These are phyloP conservation scores for Candidula unifasciata DNA, from an alignment of 2,888 invertebrate species.

Conservation along the genomic window DNA sequence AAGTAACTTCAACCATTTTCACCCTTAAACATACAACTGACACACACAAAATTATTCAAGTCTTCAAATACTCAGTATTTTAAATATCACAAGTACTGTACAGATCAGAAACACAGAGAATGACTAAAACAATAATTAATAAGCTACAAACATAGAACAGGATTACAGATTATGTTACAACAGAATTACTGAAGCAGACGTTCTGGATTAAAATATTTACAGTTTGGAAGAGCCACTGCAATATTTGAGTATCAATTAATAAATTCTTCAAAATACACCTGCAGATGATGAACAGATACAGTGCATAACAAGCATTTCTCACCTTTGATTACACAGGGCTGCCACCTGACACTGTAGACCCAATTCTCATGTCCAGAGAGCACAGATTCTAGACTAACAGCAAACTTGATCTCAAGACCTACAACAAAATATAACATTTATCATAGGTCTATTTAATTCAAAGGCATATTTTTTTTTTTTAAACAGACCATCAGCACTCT, in stretches of 20 bases:
- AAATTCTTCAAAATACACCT: not conserved
- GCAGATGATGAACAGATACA: not conserved
- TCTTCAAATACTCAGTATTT: too few relatives aligned
- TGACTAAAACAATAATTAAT: too few relatives aligned
- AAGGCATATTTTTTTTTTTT: not conserved
- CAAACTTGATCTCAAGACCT: slow-evolving; percentile 67
- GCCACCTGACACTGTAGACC: slow-evolving; percentile 95
- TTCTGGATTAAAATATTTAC: too few relatives aligned
- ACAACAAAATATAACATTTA: not conserved
- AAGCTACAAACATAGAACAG: too few relatives aligned
- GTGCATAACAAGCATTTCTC: not conserved
- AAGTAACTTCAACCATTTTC: not conserved
- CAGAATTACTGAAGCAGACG: too few relatives aligned
- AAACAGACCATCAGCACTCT: not conserved
- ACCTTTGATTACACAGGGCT: slow-evolving; percentile 77
- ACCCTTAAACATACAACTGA: not conserved
- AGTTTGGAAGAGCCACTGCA: too few relatives aligned
- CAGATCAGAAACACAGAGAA: too few relatives aligned
- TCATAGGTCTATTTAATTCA: not conserved
- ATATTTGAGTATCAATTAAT: too few relatives aligned
- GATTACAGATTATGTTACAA: too few relatives aligned
- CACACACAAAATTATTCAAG: not conserved
- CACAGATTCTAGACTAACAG: slow-evolving; percentile 89
- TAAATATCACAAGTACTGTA: too few relatives aligned
- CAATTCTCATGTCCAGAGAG: slow-evolving; percentile 94